Percentiles rank a stretch among this genome's conserved stretches.
These are phyloP conservation scores for Notolabrus celidotus DNA, from an alignment of 2,797 vertebrate genomes.

Conservation along the genomic window DNA sequence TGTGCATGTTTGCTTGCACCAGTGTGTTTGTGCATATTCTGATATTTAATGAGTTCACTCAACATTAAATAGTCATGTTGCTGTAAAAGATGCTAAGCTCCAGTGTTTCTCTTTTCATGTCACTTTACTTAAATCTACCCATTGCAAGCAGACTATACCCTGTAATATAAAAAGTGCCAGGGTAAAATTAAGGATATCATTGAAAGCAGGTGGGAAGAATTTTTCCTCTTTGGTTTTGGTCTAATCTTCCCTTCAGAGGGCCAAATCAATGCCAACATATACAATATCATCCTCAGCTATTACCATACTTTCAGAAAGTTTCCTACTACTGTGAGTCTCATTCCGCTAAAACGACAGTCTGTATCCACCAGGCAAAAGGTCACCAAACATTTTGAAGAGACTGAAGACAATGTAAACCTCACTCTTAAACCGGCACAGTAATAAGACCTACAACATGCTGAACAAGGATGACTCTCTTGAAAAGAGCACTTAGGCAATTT, in stretches of 20 bases:
- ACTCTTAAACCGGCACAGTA: conserved; percentile 3
- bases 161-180: conserved; percentile 45
- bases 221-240: conserved; percentile 65
- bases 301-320: conserved; percentile 65
- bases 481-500: too few species aligned
- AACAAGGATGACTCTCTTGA: conserved; percentile 7
- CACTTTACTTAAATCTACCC: conserved; percentile 28
- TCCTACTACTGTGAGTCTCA: conserved; percentile 14
- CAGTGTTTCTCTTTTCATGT: conserved; percentile 25
- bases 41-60: conserved; percentile 35
- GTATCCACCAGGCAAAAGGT: conserved; percentile 41
- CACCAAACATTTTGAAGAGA: conserved; percentile 38
- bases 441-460: not conserved
- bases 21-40: conserved; percentile 29
- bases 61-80: conserved; percentile 23
- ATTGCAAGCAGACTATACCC: conserved; percentile 22
- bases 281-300: conserved; percentile 66
- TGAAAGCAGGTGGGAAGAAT: conserved; percentile 64
- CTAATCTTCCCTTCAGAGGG: conserved; percentile 62
- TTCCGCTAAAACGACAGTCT: conserved; percentile 39
- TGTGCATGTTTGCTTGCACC: conserved; percentile 38
- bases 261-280: conserved; percentile 68
- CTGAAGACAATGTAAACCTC: conserved; percentile 29
- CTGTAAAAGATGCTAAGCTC: conserved; percentile 31
- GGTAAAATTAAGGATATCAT: conserved; percentile 59